Conservation (phyloP, 2,113 vertebrate species). For the Rafetus swinhoei region DNA sequence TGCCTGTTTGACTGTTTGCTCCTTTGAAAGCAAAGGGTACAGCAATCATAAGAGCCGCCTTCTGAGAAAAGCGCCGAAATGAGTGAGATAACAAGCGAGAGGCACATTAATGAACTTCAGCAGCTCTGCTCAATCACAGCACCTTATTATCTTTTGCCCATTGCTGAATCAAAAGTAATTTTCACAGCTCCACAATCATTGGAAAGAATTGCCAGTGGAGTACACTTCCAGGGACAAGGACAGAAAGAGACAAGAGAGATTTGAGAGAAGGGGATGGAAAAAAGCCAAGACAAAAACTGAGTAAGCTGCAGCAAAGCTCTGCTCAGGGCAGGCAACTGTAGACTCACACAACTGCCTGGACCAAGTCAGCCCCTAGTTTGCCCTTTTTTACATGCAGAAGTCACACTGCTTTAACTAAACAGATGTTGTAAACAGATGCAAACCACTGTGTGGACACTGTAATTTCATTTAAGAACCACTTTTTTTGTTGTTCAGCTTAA, state of each 20-base stretch:
- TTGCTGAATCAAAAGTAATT: not conserved
- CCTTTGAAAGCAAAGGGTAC: not conserved
- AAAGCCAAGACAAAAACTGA: not conserved
- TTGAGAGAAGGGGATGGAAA: not conserved
- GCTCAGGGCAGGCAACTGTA: not conserved
- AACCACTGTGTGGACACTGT: not conserved
- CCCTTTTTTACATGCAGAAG: not conserved
- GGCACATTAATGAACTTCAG: not conserved
- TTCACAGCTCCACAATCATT: not conserved
- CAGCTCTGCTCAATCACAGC: not conserved
- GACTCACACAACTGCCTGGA: not conserved
- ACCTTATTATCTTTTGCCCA: not conserved
- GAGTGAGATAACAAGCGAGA: not conserved
- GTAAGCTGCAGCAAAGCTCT: not conserved
- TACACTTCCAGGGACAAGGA: not conserved
- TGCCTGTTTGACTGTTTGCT: not conserved
- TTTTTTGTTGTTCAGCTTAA: not conserved
- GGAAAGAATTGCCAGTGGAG: not conserved
- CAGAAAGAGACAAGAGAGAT: not conserved
- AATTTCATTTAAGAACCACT: not conserved
- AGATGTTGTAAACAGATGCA: not conserved
- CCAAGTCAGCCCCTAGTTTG: not conserved
- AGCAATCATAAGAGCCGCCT: not conserved
- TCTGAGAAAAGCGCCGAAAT: not conserved
- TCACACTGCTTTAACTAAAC: not conserved